Evolutionary conservation across 37 sponge, comb jelly and placozoan genomes (phyloP).

Genomic region (Spongilla lacustris): DNA sequence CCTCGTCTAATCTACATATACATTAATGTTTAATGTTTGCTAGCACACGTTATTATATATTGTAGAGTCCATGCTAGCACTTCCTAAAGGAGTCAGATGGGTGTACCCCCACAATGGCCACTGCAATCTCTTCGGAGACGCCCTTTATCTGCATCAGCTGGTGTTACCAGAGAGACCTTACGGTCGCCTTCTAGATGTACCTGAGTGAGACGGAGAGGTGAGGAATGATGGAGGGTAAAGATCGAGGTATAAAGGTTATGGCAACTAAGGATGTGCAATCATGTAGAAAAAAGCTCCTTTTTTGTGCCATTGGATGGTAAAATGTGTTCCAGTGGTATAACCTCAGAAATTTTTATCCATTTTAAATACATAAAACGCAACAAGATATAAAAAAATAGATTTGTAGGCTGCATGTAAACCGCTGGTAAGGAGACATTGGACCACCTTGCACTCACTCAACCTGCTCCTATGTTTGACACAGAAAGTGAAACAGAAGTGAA

Average conservation of each 20-base stretch:
- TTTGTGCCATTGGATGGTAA: constrained; percentile 7
- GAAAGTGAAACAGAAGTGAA: too few species aligned
- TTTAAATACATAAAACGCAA: too few species aligned
- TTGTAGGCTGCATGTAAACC: too few species aligned
- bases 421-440: too few species aligned
- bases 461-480: too few species aligned
- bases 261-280: neutral
- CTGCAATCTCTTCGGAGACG: constrained; percentile 54
- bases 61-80: constrained; percentile 38
- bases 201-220: constrained; percentile 11
- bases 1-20: constrained; percentile 63
- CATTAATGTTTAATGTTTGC: neutral
- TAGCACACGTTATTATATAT: neutral
- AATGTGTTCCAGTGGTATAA: too few species aligned
- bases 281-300: constrained; percentile 66
- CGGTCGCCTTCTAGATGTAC: constrained; percentile 26
- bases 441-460: too few species aligned
- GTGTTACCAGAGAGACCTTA: constrained; percentile 73
- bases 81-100: constrained; percentile 71
- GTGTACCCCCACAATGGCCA: constrained; percentile 55
- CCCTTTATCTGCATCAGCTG: constrained; percentile 79
- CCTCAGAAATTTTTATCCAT: too few species aligned
- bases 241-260: neutral
- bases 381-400: too few species aligned
- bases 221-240: neutral